Percentiles rank a stretch among this genome's conserved stretches.
These are phyloP conservation scores for Pollimyrus isidori DNA, from an alignment of 2,113 vertebrate genomes.

Conservation along the genomic window DNA sequence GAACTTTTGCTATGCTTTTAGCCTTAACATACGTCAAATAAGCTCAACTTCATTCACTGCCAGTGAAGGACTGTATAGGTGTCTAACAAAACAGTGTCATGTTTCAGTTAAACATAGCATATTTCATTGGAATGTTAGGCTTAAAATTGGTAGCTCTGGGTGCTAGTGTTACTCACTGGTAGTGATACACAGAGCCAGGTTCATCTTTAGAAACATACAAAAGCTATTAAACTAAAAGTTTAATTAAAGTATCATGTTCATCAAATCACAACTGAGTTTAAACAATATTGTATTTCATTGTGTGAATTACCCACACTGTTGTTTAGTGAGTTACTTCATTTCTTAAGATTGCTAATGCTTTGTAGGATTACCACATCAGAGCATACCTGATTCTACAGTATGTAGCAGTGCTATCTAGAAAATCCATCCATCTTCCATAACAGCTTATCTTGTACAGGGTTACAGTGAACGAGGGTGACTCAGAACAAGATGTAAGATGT, in stretches of 20 bases:
- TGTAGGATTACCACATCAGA: neutral
- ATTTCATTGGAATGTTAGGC: neutral
- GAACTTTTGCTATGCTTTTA: neutral
- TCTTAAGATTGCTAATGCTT: neutral
- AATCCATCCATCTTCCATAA: neutral
- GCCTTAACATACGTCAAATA: neutral
- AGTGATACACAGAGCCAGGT: neutral
- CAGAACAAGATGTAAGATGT: neutral
- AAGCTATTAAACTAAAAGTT: neutral
- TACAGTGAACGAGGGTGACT: neutral
- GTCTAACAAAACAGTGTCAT: neutral
- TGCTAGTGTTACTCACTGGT: neutral
- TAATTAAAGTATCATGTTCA: conserved; percentile 20
- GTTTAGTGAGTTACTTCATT: neutral
- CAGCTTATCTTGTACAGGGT: neutral
- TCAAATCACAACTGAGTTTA: neutral
- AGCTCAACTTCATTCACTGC: neutral
- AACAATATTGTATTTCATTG: neutral
- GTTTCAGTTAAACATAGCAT: neutral
- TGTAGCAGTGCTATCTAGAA: neutral
- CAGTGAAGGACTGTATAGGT: neutral
- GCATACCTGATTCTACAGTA: neutral
- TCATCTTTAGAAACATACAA: neutral
- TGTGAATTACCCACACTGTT: neutral
- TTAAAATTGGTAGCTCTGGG: neutral